A percentile compares a stretch with the other conserved stretches of the same genome.
Conservation (phyloP, 2,888 invertebrate genomes). For the Hemistola chrysoprasaria region DNA sequence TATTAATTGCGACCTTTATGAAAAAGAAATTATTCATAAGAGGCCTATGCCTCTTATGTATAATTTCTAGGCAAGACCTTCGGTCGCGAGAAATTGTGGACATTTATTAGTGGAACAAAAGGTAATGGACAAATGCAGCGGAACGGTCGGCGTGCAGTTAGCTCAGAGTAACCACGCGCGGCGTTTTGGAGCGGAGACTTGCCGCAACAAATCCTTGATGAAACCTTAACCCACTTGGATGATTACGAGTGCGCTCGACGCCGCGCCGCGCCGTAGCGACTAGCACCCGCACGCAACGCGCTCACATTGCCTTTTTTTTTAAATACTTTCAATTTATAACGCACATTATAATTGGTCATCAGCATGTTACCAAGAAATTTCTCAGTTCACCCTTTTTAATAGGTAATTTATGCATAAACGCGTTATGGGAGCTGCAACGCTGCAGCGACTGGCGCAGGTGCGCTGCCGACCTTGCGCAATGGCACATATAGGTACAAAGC, state of each 20-base stretch:
- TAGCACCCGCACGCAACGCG: slow-evolving; percentile 41
- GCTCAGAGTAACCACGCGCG: slow-evolving; percentile 74
- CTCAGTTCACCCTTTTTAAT: slow-evolving; percentile 50
- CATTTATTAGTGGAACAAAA: slow-evolving; percentile 47
- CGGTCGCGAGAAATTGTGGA: slow-evolving; percentile 55
- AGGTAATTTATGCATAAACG: slow-evolving; percentile 55
- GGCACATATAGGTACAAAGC: slow-evolving; percentile 51
- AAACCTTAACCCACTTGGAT: slow-evolving; percentile 81
- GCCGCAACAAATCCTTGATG: slow-evolving; percentile 82
- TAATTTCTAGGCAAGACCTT: too few relatives aligned
- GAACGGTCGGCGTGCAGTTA: slow-evolving; percentile 71
- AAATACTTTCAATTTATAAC: slow-evolving; percentile 10
- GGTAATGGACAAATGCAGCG: slow-evolving; percentile 72
- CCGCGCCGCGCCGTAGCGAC: slow-evolving; percentile 27
- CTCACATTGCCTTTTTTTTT: slow-evolving; percentile 52
- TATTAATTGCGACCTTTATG: slow-evolving; percentile 26
- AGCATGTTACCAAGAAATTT: slow-evolving; percentile 45
- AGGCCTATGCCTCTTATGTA: too few relatives aligned
- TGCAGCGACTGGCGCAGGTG: slow-evolving; percentile 66
- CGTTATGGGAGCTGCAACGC: slow-evolving; percentile 66
- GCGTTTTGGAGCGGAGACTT: slow-evolving; percentile 80
- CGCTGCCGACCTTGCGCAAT: slow-evolving; percentile 74
- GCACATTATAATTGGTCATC: too few relatives aligned
- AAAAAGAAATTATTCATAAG: slow-evolving; percentile 45
- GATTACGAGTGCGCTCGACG: slow-evolving; percentile 72